Conservation (phyloP, 2,888 invertebrate genomes). For the Lepidocyrtinus sp. region DNA sequence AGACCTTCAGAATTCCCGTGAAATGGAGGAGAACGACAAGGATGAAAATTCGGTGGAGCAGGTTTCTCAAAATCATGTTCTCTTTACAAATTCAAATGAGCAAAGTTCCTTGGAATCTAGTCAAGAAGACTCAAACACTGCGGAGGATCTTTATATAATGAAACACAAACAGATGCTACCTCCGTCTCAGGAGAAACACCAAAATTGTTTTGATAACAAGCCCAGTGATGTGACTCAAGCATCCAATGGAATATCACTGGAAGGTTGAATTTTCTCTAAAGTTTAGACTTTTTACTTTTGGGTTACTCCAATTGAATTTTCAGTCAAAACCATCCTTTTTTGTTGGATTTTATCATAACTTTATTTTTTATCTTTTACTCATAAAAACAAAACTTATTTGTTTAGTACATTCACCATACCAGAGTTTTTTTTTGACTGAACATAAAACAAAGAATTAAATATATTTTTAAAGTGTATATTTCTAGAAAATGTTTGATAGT, state of each 20-base stretch:
- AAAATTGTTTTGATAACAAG: slow-evolving; percentile 27
- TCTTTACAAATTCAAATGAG: slow-evolving; percentile 26
- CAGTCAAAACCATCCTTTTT: too few species aligned
- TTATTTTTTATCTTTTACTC: background rate
- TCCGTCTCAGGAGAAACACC: background rate
- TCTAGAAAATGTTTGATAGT: too few species aligned
- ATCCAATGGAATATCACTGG: slow-evolving; percentile 36
- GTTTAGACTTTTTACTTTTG: background rate
- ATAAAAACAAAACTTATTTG: too few species aligned
- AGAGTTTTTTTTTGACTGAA: too few species aligned
- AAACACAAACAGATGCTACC: slow-evolving; percentile 26
- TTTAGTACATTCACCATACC: too few species aligned
- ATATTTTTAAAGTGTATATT: too few species aligned
- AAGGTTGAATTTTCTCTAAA: slow-evolving; percentile 23
- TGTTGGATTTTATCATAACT: background rate
- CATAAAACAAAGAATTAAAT: too few species aligned
- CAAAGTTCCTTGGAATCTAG: slow-evolving; percentile 37
- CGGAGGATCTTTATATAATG: background rate
- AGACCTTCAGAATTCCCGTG: too few species aligned
- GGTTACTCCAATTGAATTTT: too few species aligned
- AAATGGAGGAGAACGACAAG: background rate
- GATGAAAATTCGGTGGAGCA: background rate
- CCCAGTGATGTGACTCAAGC: background rate
- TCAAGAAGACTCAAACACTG: slow-evolving; percentile 23
- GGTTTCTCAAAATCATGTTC: background rate